A percentile compares a stretch with the other conserved stretches of the same genome.
These are phyloP conservation scores for Trissolcus basalis DNA, from an alignment of 1,140 invertebrate species.

Conservation along the genomic window DNA sequence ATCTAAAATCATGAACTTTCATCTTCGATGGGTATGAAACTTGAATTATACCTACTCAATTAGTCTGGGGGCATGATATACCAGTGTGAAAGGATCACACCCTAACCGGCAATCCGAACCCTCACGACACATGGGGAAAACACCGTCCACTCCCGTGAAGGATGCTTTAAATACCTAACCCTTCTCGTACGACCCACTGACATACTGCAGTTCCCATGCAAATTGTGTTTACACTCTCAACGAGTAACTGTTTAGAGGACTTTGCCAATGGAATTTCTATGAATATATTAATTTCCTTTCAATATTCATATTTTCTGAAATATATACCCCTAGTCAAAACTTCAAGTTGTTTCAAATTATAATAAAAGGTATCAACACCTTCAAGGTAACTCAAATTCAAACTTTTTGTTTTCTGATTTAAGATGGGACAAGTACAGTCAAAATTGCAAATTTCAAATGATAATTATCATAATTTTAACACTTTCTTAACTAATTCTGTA, in stretches of 20 bases:
- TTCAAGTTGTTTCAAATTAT: no score
- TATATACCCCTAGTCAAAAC: no score
- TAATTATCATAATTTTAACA: no score
- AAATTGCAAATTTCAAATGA: no score
- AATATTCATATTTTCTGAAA: no score
- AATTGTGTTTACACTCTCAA: slow-evolving; percentile 72
- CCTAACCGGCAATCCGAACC: slow-evolving; percentile 12
- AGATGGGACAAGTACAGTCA: no score
- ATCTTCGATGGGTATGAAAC: slow-evolving; percentile 25
- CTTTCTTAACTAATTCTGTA: no score
- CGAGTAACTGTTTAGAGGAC: slow-evolving; percentile 46
- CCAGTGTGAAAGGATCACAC: slow-evolving; percentile 13
- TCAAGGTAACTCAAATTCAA: no score
- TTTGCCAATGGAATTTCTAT: slow-evolving; percentile 24
- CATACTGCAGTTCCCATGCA: slow-evolving; percentile 72
- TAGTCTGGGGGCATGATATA: slow-evolving; percentile 10
- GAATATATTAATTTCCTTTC: slow-evolving; percentile 32
- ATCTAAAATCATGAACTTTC: no score
- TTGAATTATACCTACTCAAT: slow-evolving; percentile 28
- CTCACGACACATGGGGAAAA: slow-evolving; percentile 32
- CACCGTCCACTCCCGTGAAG: slow-evolving; percentile 36
- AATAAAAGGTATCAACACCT: no score
- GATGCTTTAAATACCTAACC: slow-evolving; percentile 69
- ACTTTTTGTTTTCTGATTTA: no score
- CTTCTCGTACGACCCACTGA: slow-evolving; percentile 69